Percentiles rank a stretch among this genome's conserved stretches.
Evolutionary conservation across 2,888 invertebrate species (phyloP).

Genomic region (Macrophya alboannulata): DNA sequence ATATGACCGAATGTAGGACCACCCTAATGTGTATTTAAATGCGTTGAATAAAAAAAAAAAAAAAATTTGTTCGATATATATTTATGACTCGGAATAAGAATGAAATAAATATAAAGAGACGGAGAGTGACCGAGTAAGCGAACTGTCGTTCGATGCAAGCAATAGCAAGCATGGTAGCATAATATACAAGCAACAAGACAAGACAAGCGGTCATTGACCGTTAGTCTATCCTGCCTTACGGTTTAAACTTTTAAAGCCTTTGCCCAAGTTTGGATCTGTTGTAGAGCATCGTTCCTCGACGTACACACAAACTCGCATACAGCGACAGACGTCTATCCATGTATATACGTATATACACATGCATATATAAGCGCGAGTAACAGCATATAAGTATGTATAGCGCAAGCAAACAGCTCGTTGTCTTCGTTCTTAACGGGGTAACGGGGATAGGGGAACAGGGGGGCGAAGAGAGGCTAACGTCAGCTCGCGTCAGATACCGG

Average conservation of each 20-base stretch:
- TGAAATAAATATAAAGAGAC: conserved; percentile 9
- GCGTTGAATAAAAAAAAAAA: too few relatives aligned
- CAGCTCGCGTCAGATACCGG: not conserved
- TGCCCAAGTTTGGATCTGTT: conserved; percentile 43
- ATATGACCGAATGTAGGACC: too few relatives aligned
- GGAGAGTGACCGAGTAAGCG: conserved; percentile 26
- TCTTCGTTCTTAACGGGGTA: conserved; percentile 33
- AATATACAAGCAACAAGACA: not conserved
- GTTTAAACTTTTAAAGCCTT: conserved; percentile 41
- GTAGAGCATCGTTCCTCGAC: not conserved
- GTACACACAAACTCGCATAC: too few relatives aligned
- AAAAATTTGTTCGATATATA: not conserved
- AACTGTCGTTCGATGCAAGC: not conserved
- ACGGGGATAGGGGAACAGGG: conserved; percentile 23
- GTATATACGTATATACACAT: too few relatives aligned
- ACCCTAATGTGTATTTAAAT: too few relatives aligned
- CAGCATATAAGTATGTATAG: not conserved
- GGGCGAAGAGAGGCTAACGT: not conserved
- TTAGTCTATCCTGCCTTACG: conserved; percentile 24
- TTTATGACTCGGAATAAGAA: not conserved
- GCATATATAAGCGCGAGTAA: not conserved
- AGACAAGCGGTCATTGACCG: conserved; percentile 41
- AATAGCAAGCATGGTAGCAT: not conserved
- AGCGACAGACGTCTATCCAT: not conserved
- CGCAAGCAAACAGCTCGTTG: conserved; percentile 6